Evolutionary conservation across 2,113 vertebrate species (phyloP), one percentile per base, ranked within the genome.

Genomic region (Lipophrys pholis): DNA sequence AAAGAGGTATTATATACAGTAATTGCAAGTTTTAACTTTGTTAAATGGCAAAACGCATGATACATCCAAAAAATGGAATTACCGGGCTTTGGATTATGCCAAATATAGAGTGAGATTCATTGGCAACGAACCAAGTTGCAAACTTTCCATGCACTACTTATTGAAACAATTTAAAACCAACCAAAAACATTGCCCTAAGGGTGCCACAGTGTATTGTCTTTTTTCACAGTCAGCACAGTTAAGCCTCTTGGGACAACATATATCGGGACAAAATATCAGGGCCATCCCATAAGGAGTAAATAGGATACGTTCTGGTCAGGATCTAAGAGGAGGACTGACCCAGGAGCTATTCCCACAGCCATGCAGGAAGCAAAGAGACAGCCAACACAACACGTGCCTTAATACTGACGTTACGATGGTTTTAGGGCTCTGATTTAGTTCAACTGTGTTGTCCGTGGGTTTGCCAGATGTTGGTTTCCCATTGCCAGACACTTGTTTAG

Each of bases 401-500:
- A 45, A 17, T 51, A 38, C 46, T 51, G 35, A 45, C 43, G 45
- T 63, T 39, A 43, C n/a, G 58, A 65, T 62, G 11, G 7, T 62
- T 21, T 36, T 68, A 61, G 40, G 57, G 49, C 11, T 30, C 7
- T 39, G 21, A 51, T 15, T 63, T 36, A 14, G 6, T 69, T 70
- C 36, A 50, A n/a, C 7, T 17, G 57, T 39, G 8, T 40, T 49
- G 21, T 42, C 57, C 49, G 51, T 54, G 21, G 8, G 46, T 73
- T 59, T 16, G 11, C 39, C 11, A 65, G 17, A 41, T 61, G 57
- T 45, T 65, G 5, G 50, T 69, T 70, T 60, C 30, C 54, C 45
- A 43, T 58, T 30, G 55, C 35, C 16, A 66, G 42, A 59, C 42
- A 12, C 35, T 52, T 55, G 35, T 74, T 79, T 73, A 73, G 36